Base-by-base conservation (phyloP, 2,888 invertebrate genomes). In the Anodontia alba region DNA sequence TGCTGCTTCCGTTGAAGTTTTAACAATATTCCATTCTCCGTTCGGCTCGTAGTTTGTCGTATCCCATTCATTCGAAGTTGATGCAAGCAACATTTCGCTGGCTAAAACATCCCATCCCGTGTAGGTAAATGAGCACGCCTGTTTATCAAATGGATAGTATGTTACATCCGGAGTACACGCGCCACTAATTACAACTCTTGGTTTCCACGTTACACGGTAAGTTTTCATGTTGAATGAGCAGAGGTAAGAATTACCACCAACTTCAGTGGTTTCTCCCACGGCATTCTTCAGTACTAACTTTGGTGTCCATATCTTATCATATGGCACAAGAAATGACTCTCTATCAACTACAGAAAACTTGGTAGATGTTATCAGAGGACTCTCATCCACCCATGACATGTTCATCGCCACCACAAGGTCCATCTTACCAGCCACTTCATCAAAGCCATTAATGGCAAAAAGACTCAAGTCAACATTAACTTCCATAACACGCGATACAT, bases 11-110 rank as follows among this genome's bases (percentile, higher is more conserved):
- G 77, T 36, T 1, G 42, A 31, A 23, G 84, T 81, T 54, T 71
- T 57, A 15, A 73, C 36, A n/a, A 84, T 36, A 3, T 57, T 51
- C 84, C 84, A 84, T 68, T 78, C 81, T 20, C 84, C 84, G 66
- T 76, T 81, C 51, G 15, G 76, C 33, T 79, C 76, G 26, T 72
- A 81, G 0, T 12, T 31, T 10, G 49, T 33, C 7, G 57, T 20
- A 17, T 75, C 46, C 81, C 80, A 81, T 31, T 29, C 29, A 5
- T 5, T 26, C 5, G 5, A 15, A 15, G 38, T 3, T 26, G 42
- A 2, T 10, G 12, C 49, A 1, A 80, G n/a, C 7, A 23, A 3
- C 17, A 81, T 12, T 51, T 81, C 77, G n/a, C n/a, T n/a, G 20
- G 62, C 20, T 1, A 12, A 15, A n/a, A 46, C 49, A 15, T 74